These are phyloP conservation scores for Drosophila pullipes DNA, from an alignment of 2,888 invertebrate species.

Conservation along the genomic window DNA sequence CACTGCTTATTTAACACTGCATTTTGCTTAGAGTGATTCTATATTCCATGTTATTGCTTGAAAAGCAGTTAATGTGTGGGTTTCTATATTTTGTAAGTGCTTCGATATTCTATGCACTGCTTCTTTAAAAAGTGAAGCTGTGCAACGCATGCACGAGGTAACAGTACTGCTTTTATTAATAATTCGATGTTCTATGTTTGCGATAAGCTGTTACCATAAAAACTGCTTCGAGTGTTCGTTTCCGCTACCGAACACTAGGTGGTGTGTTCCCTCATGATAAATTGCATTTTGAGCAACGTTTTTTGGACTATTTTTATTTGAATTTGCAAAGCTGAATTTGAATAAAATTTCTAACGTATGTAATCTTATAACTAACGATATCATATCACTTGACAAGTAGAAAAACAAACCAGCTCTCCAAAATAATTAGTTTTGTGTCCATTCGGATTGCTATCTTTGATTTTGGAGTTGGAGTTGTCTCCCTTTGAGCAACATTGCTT, in stretches of 20 bases:
- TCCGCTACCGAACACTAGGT: not conserved
- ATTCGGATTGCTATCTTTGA: not conserved
- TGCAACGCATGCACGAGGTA: not conserved
- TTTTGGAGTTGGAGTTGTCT: conserved; percentile 1
- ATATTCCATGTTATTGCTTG: not conserved
- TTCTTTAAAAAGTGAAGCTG: not conserved
- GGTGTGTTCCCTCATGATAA: not conserved
- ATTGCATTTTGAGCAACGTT: not conserved
- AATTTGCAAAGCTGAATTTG: not conserved
- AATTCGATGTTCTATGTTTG: not conserved
- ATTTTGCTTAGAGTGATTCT: not conserved
- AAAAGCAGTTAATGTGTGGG: not conserved
- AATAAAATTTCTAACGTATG: not conserved
- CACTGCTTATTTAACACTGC: not conserved
- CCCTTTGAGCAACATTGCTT: too few species aligned
- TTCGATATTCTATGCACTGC: not conserved
- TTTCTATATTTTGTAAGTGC: not conserved
- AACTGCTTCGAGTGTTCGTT: not conserved
- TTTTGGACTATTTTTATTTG: not conserved
- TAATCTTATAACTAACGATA: not conserved
- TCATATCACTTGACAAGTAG: not conserved
- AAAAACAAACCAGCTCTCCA: too few species aligned
- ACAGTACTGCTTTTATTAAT: not conserved
- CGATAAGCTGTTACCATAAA: not conserved
- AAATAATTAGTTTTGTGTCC: not conserved